Evolutionary conservation across 2,888 invertebrate species (phyloP).

Genomic region (Drosophila niveifrons): DNA sequence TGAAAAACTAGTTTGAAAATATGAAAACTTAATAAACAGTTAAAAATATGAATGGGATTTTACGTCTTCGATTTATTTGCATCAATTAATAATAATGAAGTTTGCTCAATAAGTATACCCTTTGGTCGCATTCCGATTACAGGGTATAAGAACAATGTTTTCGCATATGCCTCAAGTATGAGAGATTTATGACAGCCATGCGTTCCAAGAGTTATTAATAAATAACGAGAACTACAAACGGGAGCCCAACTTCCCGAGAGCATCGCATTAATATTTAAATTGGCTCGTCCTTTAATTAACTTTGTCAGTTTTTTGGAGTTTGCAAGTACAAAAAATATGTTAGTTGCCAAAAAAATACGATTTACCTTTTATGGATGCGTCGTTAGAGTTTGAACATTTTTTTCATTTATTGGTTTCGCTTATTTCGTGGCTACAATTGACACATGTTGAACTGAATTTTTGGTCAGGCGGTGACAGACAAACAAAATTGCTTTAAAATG

Average conservation of each 20-base stretch:
- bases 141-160: conserved; percentile 39
- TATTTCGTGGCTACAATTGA: conserved; percentile 57
- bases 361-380: conserved; percentile 52
- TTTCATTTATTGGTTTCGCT: conserved; percentile 4
- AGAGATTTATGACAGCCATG: conserved; percentile 76
- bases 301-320: conserved; percentile 38
- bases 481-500: conserved; percentile 38
- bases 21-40: too few species aligned
- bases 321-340: neutral
- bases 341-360: conserved; percentile 16
- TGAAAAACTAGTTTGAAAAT: too few species aligned
- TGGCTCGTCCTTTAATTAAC: conserved; percentile 67
- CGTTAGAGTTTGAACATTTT: conserved; percentile 11
- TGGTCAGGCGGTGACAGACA: conserved; percentile 62
- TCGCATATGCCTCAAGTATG: conserved; percentile 69
- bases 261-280: conserved; percentile 69
- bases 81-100: too few species aligned
- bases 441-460: conserved; percentile 63
- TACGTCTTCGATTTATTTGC: too few species aligned
- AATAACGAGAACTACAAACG: conserved; percentile 47
- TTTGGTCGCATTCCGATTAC: neutral
- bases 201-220: conserved; percentile 71
- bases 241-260: conserved; percentile 26
- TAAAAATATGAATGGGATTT: too few species aligned
- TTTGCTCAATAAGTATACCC: neutral